phyloP scores from a whole-genome alignment of 2,888 invertebrate genomes.

The Leptura quadrifasciata region DNA sequence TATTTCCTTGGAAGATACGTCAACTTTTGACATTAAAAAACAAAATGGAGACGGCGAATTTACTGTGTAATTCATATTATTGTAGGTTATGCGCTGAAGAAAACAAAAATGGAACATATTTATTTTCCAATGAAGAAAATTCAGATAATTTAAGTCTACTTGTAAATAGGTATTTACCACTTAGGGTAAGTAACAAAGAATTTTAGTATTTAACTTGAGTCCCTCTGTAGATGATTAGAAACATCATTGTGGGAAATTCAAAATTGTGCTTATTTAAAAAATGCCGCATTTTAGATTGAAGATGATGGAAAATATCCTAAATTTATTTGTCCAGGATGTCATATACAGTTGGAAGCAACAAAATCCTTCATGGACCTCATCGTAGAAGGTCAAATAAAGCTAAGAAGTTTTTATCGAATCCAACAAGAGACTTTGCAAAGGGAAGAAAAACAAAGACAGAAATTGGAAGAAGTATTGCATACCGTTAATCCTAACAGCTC shows the following conservation, averaged over 20 bases:
- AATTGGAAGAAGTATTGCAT: constrained; percentile 68
- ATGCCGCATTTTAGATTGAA: constrained; percentile 76
- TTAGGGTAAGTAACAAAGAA: constrained; percentile 77
- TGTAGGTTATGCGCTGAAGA: constrained; percentile 87
- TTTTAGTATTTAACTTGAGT: constrained; percentile 67
- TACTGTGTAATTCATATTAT: constrained; percentile 81
- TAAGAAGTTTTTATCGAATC: constrained; percentile 74
- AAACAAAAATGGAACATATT: constrained; percentile 81
- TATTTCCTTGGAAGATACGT: too few species aligned
- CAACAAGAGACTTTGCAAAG: constrained; percentile 73
- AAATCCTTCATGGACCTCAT: constrained; percentile 84
- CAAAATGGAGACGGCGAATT: constrained; percentile 68
- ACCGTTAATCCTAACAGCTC: constrained; percentile 69
- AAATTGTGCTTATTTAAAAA: constrained; percentile 39
- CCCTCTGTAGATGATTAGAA: constrained; percentile 56
- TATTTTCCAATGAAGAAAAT: constrained; percentile 78
- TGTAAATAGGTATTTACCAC: constrained; percentile 84
- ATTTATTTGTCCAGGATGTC: constrained; percentile 86
- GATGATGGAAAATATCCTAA: constrained; percentile 83
- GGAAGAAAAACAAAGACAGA: constrained; percentile 69
- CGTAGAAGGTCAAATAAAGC: constrained; percentile 81
- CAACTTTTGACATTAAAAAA: constrained; percentile 17
- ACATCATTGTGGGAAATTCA: constrained; percentile 64
- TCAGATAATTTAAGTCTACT: constrained; percentile 79
- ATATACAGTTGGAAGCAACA: constrained; percentile 84